Evolutionary conservation across 2,888 invertebrate species (phyloP).

Genomic region (Platypus cylindrus): DNA sequence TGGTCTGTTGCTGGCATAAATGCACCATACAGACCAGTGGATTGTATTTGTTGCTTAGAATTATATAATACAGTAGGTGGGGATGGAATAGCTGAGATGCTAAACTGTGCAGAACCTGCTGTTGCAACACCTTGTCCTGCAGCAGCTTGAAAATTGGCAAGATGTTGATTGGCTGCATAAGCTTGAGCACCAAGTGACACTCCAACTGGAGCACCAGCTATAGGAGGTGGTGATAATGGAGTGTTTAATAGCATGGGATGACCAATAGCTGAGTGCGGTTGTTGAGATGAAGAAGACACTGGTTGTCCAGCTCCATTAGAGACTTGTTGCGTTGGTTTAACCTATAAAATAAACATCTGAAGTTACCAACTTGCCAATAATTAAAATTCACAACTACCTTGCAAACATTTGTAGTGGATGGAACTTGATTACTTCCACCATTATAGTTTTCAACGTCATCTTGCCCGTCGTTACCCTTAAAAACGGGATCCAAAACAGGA

Average conservation of each 20-base stretch:
- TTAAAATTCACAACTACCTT: too few relatives aligned
- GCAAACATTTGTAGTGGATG: constrained; percentile 53
- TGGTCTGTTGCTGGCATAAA: constrained; percentile 50
- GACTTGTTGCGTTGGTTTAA: constrained; percentile 75
- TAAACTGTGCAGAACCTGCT: constrained; percentile 47
- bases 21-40: constrained; percentile 64
- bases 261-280: constrained; percentile 32
- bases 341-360: constrained; percentile 37
- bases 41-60: constrained; percentile 60
- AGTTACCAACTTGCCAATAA: too few relatives aligned
- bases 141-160: constrained; percentile 53
- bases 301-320: constrained; percentile 36
- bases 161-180: constrained; percentile 45
- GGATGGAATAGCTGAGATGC: constrained; percentile 76
- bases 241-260: constrained; percentile 33
- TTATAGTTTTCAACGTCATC: constrained; percentile 42
- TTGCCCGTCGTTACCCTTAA: constrained; percentile 30
- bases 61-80: constrained; percentile 77
- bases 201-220: constrained; percentile 40
- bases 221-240: constrained; percentile 48
- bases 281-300: constrained; percentile 20
- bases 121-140: constrained; percentile 48
- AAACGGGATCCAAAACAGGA: constrained; percentile 34
- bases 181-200: constrained; percentile 43
- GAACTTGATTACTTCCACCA: constrained; percentile 33